phyloP scores from a whole-genome alignment of 2,113 vertebrate species.

The Hippotragus niger region DNA sequence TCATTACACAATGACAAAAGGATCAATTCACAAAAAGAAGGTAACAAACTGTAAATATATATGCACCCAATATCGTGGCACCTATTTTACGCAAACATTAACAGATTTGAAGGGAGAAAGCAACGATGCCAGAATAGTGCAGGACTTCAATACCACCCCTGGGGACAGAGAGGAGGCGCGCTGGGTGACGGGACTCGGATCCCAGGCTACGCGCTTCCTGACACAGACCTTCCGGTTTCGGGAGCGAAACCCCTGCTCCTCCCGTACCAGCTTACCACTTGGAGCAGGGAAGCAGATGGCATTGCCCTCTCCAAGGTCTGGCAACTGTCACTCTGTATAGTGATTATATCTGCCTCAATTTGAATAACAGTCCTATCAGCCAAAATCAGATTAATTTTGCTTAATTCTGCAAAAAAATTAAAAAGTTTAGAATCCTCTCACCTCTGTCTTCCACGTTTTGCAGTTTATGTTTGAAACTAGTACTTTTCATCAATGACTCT shows the following conservation, averaged over 20 bases:
- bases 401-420: background rate
- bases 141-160: background rate
- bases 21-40: background rate
- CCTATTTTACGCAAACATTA: background rate
- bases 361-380: background rate
- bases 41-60: background rate
- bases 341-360: background rate
- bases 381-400: background rate
- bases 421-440: background rate
- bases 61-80: background rate
- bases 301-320: background rate
- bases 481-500: background rate
- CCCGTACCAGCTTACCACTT: background rate
- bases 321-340: background rate
- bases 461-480: slow-evolving; percentile 41
- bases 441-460: slow-evolving; percentile 41
- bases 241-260: background rate
- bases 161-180: accelerated
- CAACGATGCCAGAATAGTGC: background rate
- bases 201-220: background rate
- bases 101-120: background rate
- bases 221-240: background rate
- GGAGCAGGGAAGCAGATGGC: background rate
- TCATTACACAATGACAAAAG: background rate
- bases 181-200: accelerated